Evolutionary conservation across 2,797 vertebrate genomes (phyloP).

Genomic region (Ctenopoma multispine): DNA sequence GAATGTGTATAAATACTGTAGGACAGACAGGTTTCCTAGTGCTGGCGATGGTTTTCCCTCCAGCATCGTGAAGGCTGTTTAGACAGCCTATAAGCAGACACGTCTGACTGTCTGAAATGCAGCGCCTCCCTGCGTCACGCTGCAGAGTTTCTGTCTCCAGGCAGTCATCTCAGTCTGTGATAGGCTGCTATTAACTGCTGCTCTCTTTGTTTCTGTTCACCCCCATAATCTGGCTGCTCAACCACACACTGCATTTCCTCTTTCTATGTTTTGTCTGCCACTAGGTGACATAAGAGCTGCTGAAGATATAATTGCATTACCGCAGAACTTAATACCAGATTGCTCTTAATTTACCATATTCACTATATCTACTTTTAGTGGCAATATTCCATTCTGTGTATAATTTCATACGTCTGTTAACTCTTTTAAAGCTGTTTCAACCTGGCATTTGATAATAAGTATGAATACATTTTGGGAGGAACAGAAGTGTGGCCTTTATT

Average conservation of each 20-base stretch:
- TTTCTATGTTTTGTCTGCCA: slow-evolving; percentile 37
- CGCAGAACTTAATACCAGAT: not conserved
- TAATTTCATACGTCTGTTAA: not conserved
- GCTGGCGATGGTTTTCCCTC: slow-evolving; percentile 6
- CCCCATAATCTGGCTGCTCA: slow-evolving; percentile 36
- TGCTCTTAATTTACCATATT: slow-evolving; percentile 10
- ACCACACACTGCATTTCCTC: slow-evolving; percentile 20
- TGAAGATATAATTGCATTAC: not conserved
- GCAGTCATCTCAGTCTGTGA: slow-evolving; percentile 63
- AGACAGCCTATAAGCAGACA: slow-evolving; percentile 43
- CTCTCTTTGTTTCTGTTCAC: slow-evolving; percentile 67
- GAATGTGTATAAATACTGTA: not conserved
- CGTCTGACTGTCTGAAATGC: slow-evolving; percentile 54
- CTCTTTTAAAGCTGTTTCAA: not conserved
- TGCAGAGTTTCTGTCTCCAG: slow-evolving; percentile 68
- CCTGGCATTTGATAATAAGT: not conserved
- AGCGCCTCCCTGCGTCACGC: slow-evolving; percentile 41
- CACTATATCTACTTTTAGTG: slow-evolving; percentile 5
- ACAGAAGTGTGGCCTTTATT: not conserved
- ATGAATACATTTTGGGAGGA: not conserved
- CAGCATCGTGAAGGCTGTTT: slow-evolving; percentile 48
- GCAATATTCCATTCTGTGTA: not conserved
- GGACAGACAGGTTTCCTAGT: slow-evolving; percentile 12
- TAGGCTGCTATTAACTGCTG: slow-evolving; percentile 57
- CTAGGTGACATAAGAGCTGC: slow-evolving; percentile 16